Percentiles rank a stretch among this genome's conserved stretches.
These are phyloP conservation scores for Indicator indicator DNA, from an alignment of 2,113 vertebrate species.

Conservation along the genomic window DNA sequence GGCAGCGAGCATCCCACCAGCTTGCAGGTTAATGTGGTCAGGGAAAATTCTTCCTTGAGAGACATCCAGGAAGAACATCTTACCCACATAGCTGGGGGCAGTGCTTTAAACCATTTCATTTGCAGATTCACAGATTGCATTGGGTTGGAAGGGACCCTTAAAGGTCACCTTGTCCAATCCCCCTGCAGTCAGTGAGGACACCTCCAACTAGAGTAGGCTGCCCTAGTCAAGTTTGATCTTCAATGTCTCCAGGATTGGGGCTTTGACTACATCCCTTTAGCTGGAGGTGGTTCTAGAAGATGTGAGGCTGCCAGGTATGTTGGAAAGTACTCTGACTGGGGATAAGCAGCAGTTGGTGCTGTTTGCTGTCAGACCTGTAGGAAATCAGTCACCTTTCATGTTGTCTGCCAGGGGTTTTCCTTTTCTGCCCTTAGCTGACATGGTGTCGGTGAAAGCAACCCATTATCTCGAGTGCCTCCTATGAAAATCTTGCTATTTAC, in stretches of 20 bases:
- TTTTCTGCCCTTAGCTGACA: neutral
- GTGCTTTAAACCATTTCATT: neutral
- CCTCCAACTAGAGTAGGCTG: too few relatives aligned
- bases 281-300: neutral
- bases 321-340: neutral
- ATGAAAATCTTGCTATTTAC: slow-evolving; percentile 33
- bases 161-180: too few relatives aligned
- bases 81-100: neutral
- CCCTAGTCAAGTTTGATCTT: too few relatives aligned
- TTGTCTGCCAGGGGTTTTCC: neutral
- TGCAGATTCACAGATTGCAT: too few relatives aligned
- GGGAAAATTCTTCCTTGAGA: neutral
- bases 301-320: neutral
- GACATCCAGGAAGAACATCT: neutral
- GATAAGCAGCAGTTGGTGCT: neutral
- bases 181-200: too few relatives aligned
- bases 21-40: neutral
- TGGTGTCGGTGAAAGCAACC: neutral
- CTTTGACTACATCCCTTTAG: neutral
- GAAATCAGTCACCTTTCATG: neutral
- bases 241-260: too few relatives aligned
- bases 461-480: neutral
- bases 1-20: accelerated
- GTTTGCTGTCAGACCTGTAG: neutral
- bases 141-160: too few relatives aligned